Conservation (phyloP, 2,113 vertebrate genomes). For the Camelus dromedarius region DNA sequence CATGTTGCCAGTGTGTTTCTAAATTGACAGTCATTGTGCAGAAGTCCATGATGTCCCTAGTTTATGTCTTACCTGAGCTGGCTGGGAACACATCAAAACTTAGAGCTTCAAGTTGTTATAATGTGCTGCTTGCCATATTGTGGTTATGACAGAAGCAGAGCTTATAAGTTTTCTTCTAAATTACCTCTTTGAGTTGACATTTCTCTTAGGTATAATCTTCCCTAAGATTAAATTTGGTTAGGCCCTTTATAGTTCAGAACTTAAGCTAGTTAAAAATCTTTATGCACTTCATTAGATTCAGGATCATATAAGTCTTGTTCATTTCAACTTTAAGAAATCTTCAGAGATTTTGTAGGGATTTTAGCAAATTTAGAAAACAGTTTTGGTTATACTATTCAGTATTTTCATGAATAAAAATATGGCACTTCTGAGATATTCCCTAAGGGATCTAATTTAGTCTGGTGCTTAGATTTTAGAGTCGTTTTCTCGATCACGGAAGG, state of each 20-base stretch:
- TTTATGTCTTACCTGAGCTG: slow-evolving; percentile 54
- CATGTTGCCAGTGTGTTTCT: background rate
- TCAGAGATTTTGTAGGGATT: background rate
- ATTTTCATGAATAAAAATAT: slow-evolving; percentile 43
- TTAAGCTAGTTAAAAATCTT: slow-evolving; percentile 56
- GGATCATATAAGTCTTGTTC: slow-evolving; percentile 6
- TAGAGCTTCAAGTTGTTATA: background rate
- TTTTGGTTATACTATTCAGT: background rate
- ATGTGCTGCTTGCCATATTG: background rate
- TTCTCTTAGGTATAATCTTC: slow-evolving; percentile 56
- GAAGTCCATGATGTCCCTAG: slow-evolving; percentile 17
- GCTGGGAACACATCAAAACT: background rate
- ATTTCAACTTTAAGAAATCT: slow-evolving; percentile 40
- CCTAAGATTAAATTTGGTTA: slow-evolving; percentile 44
- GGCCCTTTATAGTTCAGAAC: slow-evolving; percentile 48
- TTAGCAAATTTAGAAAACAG: slow-evolving; percentile 39
- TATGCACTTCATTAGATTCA: slow-evolving; percentile 12
- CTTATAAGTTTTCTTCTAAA: slow-evolving; percentile 58
- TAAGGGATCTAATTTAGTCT: background rate
- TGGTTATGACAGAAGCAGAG: background rate
- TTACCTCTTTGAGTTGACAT: slow-evolving; percentile 49
- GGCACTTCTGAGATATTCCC: background rate
- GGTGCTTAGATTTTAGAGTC: background rate
- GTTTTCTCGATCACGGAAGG: background rate
- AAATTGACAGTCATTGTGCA: slow-evolving; percentile 13